Conservation (phyloP, 2,888 invertebrate species). For the Priocnemis perturbator region DNA sequence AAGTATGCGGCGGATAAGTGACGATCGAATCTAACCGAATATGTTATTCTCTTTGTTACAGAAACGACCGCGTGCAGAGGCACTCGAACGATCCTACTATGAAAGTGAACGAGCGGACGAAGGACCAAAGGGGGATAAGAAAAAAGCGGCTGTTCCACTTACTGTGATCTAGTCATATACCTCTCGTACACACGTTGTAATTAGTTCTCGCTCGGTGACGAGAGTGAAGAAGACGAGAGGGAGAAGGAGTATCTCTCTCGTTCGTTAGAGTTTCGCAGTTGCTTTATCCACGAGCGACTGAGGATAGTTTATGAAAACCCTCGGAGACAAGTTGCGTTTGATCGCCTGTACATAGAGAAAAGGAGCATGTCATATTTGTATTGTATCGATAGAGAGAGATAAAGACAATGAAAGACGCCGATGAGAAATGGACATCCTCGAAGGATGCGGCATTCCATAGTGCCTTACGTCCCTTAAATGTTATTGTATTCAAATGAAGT, state of each 20-base stretch:
- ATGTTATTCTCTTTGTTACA: constrained; percentile 54
- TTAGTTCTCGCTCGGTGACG: constrained; percentile 22
- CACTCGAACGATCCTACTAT: background rate
- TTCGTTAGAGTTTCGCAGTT: constrained; percentile 21
- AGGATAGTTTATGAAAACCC: too few species aligned
- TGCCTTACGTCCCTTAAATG: constrained; percentile 39
- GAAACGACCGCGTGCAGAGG: constrained; percentile 42
- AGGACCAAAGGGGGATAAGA: constrained; percentile 32
- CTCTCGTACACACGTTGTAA: constrained; percentile 47
- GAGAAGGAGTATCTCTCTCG: constrained; percentile 11
- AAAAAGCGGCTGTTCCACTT: constrained; percentile 62
- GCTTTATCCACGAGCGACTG: background rate
- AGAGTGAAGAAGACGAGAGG: constrained; percentile 4
- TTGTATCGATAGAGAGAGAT: constrained; percentile 1
- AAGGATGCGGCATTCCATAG: constrained; percentile 44
- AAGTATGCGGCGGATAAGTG: too few species aligned
- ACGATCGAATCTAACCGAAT: too few species aligned
- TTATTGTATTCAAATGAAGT: constrained; percentile 6
- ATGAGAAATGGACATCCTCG: constrained; percentile 20
- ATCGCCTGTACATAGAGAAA: constrained; percentile 22
- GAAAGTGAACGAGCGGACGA: constrained; percentile 11
- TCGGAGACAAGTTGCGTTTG: constrained; percentile 1
- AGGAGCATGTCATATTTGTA: constrained; percentile 2
- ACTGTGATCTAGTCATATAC: constrained; percentile 72
- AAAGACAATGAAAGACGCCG: background rate